Evolutionary conservation across 2,113 vertebrate species (phyloP), one percentile per base, ranked within the genome.

Genomic region (Pteruthius melanotis): DNA sequence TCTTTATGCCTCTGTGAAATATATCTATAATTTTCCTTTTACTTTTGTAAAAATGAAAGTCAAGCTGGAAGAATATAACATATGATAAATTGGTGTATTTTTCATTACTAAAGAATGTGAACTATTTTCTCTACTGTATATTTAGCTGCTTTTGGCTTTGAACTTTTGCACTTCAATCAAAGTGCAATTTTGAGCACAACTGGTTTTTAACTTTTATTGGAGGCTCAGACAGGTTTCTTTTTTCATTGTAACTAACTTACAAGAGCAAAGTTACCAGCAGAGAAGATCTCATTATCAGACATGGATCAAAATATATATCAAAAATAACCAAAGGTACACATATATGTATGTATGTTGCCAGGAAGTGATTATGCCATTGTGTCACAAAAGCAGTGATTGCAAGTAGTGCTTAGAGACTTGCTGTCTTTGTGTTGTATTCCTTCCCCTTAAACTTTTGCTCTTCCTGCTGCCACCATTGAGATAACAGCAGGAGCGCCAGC

Each of bases 81-180:
- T 93, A 71, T 93, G 60, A 96, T 96, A 97, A 97, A 95, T 95
- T 95, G 71, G 52, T 95, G 53, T 95, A 92, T 91, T 97, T 98
- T 97, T 97, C 79, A 89, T 97, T 97, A 94, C 61, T 94, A 79
- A 89, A 92, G 47, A 90, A 94, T 14, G 19, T 91, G 61, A 85
- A 81, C 59, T 88, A 54, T 96, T 98, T 98, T 94, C 70, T 96
- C 50, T 89, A 26, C 57, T 92, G 72, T 87, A 70, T 91, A 95
- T 95, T 97, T 97, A 96, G 59, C 83, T 97, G n/a, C 50, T 93
- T 94, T 97, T 84, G 75, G 20, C 68, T 96, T 98, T 97, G 94
- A 97, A 97, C 77, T 63, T 97, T 94, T 94, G 44, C 65, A 93
- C 88, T 97, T 97, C 91, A 97, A 96, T 97, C 94, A 97, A 96